Base-by-base conservation (phyloP, 2,797 vertebrate species). In the Morelia viridis region DNA sequence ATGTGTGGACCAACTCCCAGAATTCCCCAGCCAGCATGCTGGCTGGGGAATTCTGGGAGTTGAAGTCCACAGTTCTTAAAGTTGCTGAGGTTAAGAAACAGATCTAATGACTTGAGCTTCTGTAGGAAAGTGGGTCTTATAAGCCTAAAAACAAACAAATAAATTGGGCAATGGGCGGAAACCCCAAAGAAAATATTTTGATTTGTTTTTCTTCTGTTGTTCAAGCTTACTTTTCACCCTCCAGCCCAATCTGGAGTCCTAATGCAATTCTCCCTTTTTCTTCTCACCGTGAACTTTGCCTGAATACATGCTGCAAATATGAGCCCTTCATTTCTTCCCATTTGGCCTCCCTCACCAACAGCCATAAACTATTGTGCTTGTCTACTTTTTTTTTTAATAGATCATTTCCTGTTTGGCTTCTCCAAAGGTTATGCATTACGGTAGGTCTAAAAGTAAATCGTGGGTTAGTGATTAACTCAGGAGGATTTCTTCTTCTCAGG, bases 381-480 rank as follows among this genome's bases (percentile, higher is more conserved):
- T 94, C 95, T 94, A 50, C 46, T 31, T 5, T 94, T 95, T 96
- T 95, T 94, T 92, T 90, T 94, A 96, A 95, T 95, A 94, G 95
- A 96, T 96, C 91, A 94, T 96, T 97, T 97, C 96, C 96, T 97
- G 96, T 95, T 96, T 95, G 95, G 94, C 94, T 90, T 88, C 95
- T 94, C 95, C 93, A 93, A 89, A 94, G 88, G 91, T 95, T 92
- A 94, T 92, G 94, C 95, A 76, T 91, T 94, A 96, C 96, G 24
- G 71, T 46, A 80, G 41, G 93, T 95, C 62, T 91, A 89, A 85
- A 93, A 94, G 94, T 96, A 96, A 96, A 96, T 95, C 94, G 93
- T 90, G 93, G 95, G 95, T 96, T 95, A 95, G 96, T 93, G 93
- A 96, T 96, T 95, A 95, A 96, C 93, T 71, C 93, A 92, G 94